Base-by-base conservation (phyloP, 2,113 vertebrate genomes). In the Pagrus major region DNA sequence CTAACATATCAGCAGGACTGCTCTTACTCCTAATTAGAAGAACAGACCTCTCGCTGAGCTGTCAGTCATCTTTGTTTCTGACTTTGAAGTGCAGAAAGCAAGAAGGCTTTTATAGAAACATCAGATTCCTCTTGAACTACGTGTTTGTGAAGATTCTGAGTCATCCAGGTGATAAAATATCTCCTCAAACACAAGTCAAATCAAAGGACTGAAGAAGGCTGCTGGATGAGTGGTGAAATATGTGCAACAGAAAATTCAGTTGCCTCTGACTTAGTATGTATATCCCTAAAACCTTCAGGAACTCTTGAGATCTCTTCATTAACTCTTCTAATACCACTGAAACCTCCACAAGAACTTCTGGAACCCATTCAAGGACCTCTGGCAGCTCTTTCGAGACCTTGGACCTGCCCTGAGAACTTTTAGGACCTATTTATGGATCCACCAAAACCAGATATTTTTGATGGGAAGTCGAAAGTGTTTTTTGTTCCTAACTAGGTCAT, bases 41-140 rank as follows among this genome's bases (percentile, higher is more conserved):
- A n/a, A 21, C n/a, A 16, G 15, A 25, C 60, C 37, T 25, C 63
- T 29, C 10, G 37, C 75, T 47, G 46, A 33, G 31, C 61, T 37
- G 64, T 70, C 81, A 79, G 15, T 64, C 81, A 70, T 9, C n/a
- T 23, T 21, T 5, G 2, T 4, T n/a, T 54, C 39, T 9, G 14
- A 54, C 42, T 67, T 37, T 27, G 35, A 18, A 12, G 20, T 29
- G 31, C 16, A 78, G 56, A 68, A 11, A 11, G 39, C 37, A 39
- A 21, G 52, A 9, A 31, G 10, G 41, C 63, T 31, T 15, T 15
- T 46, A 20, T 11, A 15, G 61, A 31, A 31, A 47, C 27, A 7
- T 47, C 25, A 15, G 29, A n/a, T 47, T n/a, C 33, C 4, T 18
- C 21, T 5, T 10, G 1, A 52, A 68, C 12, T 20, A 11, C 31